Conservation (phyloP, 2,888 invertebrate species). For the Drosophila dives region DNA sequence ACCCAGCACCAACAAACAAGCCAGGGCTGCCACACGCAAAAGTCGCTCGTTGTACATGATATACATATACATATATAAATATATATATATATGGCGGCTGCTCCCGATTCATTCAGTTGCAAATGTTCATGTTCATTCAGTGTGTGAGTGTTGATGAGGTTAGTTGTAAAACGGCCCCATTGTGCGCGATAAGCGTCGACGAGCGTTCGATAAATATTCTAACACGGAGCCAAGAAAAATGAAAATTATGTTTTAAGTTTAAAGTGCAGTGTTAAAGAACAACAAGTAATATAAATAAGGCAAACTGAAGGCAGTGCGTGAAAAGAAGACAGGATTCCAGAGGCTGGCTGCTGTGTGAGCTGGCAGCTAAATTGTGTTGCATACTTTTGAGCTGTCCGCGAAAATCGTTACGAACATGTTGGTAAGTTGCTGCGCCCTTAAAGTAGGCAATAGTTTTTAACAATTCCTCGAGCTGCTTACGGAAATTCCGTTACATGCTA, state of each 20-base stretch:
- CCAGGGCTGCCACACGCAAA: conserved; percentile 52
- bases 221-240: conserved; percentile 15
- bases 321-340: conserved; percentile 12
- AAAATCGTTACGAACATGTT: conserved; percentile 67
- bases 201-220: conserved; percentile 10
- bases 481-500: conserved; percentile 5
- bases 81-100: conserved; percentile 24
- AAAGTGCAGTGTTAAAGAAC: conserved; percentile 47
- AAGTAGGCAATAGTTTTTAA: conserved; percentile 33
- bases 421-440: conserved; percentile 58
- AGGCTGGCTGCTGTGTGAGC: conserved; percentile 23
- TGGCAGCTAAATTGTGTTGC: conserved; percentile 54
- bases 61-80: neutral
- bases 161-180: conserved; percentile 60
- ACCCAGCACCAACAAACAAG: conserved; percentile 21
- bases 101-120: conserved; percentile 65
- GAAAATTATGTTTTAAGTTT: conserved; percentile 33
- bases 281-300: conserved; percentile 14
- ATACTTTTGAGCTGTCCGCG: conserved; percentile 61
- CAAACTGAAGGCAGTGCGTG: conserved; percentile 13
- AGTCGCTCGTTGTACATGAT: conserved; percentile 41
- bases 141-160: conserved; percentile 78
- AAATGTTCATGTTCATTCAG: conserved; percentile 69
- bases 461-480: neutral
- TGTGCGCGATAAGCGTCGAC: conserved; percentile 33